Evolutionary conservation across 30 jellyfish, hydroid and myxozoan genomes (phyloP).

Genomic region (Mastigias papua): DNA sequence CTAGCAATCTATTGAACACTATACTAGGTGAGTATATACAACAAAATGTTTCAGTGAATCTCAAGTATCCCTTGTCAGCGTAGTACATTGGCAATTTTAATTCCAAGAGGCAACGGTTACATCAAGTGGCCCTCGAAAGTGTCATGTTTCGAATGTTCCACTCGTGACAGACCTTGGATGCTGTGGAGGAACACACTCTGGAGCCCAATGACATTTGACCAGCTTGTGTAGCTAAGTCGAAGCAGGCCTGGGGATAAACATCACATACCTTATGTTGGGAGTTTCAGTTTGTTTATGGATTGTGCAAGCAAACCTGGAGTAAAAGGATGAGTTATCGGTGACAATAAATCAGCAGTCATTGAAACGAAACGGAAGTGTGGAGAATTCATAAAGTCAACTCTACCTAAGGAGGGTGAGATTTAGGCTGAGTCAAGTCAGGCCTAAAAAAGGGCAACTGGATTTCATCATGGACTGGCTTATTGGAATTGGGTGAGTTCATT

Average conservation of each 20-base stretch:
- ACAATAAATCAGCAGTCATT: not conserved
- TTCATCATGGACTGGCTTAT: slow-evolving; percentile 84
- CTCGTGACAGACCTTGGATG: too few relatives aligned
- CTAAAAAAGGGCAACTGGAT: not conserved
- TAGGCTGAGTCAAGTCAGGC: slow-evolving; percentile 5
- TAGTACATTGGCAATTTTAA: too few relatives aligned
- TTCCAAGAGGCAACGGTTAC: too few relatives aligned
- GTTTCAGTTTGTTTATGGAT: not conserved
- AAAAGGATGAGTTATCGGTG: not conserved
- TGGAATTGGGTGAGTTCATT: slow-evolving; percentile 72
- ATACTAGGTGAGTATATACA: too few relatives aligned
- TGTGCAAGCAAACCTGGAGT: not conserved
- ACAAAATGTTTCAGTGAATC: too few relatives aligned
- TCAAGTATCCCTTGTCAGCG: too few relatives aligned
- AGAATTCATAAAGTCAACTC: not conserved
- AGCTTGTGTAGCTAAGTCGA: not conserved
- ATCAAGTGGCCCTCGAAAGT: too few relatives aligned
- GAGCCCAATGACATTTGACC: not conserved
- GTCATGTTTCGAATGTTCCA: too few relatives aligned
- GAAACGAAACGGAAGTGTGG: not conserved
- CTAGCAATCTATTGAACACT: too few relatives aligned
- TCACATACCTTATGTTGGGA: not conserved
- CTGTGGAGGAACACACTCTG: not conserved
- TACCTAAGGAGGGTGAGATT: not conserved
- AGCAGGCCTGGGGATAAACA: not conserved